A percentile compares a stretch with the other conserved stretches of the same genome.
Conservation (phyloP, 2,797 vertebrate species). For the Denticeps clupeoides region DNA sequence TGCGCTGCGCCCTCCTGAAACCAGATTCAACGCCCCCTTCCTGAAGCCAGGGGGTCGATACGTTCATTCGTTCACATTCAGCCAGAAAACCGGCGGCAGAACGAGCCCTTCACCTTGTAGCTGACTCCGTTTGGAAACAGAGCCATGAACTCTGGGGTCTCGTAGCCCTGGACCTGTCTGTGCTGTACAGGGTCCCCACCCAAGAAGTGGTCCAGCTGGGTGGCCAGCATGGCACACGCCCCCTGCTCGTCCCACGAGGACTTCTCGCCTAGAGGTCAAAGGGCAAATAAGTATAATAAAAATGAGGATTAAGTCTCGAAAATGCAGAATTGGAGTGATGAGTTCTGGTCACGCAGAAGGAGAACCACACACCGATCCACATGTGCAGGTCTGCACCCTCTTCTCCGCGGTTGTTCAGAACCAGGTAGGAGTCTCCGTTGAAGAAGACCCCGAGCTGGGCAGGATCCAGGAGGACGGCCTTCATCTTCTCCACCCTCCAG, state of each 20-base stretch:
- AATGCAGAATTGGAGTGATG: too few relatives aligned
- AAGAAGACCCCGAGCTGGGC: slow-evolving; percentile 51
- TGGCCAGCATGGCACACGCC: slow-evolving; percentile 74
- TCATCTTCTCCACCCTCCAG: slow-evolving; percentile 65
- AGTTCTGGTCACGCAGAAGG: too few relatives aligned
- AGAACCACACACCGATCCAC: slow-evolving; percentile 52
- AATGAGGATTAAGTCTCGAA: too few relatives aligned
- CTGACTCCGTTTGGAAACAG: slow-evolving; percentile 76
- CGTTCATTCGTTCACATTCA: slow-evolving; percentile 1
- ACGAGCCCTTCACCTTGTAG: slow-evolving; percentile 67
- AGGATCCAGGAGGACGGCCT: slow-evolving; percentile 38
- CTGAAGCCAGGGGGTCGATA: slow-evolving; percentile 32
- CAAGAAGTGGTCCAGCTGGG: slow-evolving; percentile 73
- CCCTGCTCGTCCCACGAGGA: slow-evolving; percentile 76
- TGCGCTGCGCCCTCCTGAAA: slow-evolving; percentile 54
- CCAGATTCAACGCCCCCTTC: slow-evolving; percentile 64
- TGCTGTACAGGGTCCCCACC: slow-evolving; percentile 72
- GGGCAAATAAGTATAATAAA: too few relatives aligned
- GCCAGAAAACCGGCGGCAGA: neutral
- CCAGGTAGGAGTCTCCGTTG: slow-evolving; percentile 59
- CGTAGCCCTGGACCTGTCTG: slow-evolving; percentile 72
- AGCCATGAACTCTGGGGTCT: slow-evolving; percentile 71
- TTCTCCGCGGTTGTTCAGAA: slow-evolving; percentile 48
- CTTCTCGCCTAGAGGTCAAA: slow-evolving; percentile 58
- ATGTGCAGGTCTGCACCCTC: slow-evolving; percentile 52